Conservation (phyloP, 2,113 vertebrate species). For the Parotia lawesii region DNA sequence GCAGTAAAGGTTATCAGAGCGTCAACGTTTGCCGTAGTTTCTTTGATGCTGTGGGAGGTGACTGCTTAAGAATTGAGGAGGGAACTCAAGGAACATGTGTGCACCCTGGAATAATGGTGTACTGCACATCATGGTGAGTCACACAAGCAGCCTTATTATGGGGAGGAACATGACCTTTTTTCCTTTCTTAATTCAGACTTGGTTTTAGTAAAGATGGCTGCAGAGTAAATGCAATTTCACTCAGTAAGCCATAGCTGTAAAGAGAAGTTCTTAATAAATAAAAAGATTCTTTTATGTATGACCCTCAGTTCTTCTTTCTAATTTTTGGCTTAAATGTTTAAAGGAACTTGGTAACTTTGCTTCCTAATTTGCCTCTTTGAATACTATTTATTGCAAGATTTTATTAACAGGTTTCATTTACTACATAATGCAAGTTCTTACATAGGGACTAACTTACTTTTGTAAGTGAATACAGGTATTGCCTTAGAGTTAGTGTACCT, state of each 20-base stretch:
- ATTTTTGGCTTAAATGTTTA: background rate
- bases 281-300: background rate
- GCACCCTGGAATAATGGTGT: background rate
- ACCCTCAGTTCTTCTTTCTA: background rate
- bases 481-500: background rate
- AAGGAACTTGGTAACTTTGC: background rate
- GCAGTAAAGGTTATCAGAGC: background rate
- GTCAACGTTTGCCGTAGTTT: background rate
- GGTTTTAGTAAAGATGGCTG: background rate
- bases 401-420: background rate
- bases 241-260: background rate
- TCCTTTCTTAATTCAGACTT: background rate
- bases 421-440: background rate
- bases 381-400: background rate
- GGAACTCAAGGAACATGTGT: background rate
- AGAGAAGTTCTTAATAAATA: background rate
- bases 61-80: background rate
- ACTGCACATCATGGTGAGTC: background rate
- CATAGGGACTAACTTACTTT: background rate
- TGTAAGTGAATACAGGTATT: background rate
- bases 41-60: background rate
- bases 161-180: background rate
- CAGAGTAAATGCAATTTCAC: background rate
- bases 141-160: background rate
- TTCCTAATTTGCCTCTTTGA: background rate